Evolutionary conservation across 2,888 invertebrate species (phyloP), one percentile per base, ranked within the genome.

Genomic region (Chamaedrilus cognettii): DNA sequence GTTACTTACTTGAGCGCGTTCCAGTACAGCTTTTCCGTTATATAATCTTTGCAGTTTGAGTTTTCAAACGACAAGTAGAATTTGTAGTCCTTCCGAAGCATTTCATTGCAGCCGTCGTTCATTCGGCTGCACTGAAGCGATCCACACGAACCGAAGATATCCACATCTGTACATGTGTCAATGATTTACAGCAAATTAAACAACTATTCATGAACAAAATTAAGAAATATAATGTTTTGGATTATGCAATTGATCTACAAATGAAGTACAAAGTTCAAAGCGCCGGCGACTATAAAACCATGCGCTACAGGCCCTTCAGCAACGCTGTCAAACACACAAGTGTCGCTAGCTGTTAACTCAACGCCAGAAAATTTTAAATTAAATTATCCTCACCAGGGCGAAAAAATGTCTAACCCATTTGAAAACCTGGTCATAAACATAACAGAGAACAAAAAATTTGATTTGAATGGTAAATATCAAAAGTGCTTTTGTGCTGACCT

Each of bases 121-220:
- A 19, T 31, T 28, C 69, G 42, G 23, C 59, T 33, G 81, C 96
- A 96, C 80, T 90, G 89, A 74, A 90, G 88, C 31, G 89, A 87
- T 31, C 96, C 96, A 82, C 96, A 96, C 0, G 59, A 62, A 4
- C 74, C 74, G 60, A 64, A 74, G 15, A 74, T 69, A 60, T 74
- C 74, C 11, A 74, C 73, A 72, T 90, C 87, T 75, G n/a, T n/a
- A n/a, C n/a, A n/a, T n/a, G n/a, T n/a, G n/a, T n/a, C 26, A 1
- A 30, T n/a, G n/a, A n/a, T n/a, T n/a, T n/a, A n/a, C n/a, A n/a
- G n/a, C n/a, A n/a, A n/a, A n/a, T n/a, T n/a, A n/a, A n/a, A n/a
- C n/a, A n/a, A n/a, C n/a, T n/a, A n/a, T n/a, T n/a, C n/a, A n/a
- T n/a, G n/a, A n/a, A n/a, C n/a, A n/a, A n/a, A n/a, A n/a, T n/a